phyloP scores from a whole-genome alignment of 2,888 invertebrate species.

The Seladonia tumulorum region DNA sequence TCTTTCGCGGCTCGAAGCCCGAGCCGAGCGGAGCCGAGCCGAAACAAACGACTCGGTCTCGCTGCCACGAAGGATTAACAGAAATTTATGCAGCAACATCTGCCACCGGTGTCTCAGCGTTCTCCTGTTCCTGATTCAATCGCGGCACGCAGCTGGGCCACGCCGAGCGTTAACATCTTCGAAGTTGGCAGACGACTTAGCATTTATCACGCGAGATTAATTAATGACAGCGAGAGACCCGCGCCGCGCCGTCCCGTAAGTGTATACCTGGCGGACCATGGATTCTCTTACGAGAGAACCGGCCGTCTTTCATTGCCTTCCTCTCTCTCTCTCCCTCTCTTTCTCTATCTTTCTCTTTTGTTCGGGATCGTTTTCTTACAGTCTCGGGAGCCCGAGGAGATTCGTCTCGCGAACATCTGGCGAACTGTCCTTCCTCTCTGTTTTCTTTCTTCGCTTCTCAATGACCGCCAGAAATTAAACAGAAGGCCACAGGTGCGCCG shows the following conservation, averaged over 20 bases:
- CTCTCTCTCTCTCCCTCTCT: background rate
- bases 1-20: conserved; percentile 37
- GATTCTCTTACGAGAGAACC: conserved; percentile 21
- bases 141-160: conserved; percentile 69
- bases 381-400: background rate
- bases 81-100: conserved; percentile 72
- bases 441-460: background rate
- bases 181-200: conserved; percentile 79
- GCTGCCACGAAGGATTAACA: conserved; percentile 64
- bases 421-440: background rate
- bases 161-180: conserved; percentile 72
- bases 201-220: conserved; percentile 82
- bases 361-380: conserved; percentile 3
- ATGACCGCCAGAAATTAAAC: conserved; percentile 12
- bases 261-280: conserved; percentile 46
- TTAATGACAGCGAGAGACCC: conserved; percentile 73
- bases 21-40: conserved; percentile 4
- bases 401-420: conserved; percentile 45
- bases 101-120: conserved; percentile 62
- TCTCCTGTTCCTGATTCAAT: conserved; percentile 64
- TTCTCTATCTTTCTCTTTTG: background rate
- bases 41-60: conserved; percentile 47
- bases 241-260: conserved; percentile 54
- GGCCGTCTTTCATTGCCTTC: background rate
- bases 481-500: conserved; percentile 4